These are phyloP conservation scores for Sepiola atlantica DNA, from an alignment of 2,888 invertebrate genomes.

Conservation along the genomic window DNA sequence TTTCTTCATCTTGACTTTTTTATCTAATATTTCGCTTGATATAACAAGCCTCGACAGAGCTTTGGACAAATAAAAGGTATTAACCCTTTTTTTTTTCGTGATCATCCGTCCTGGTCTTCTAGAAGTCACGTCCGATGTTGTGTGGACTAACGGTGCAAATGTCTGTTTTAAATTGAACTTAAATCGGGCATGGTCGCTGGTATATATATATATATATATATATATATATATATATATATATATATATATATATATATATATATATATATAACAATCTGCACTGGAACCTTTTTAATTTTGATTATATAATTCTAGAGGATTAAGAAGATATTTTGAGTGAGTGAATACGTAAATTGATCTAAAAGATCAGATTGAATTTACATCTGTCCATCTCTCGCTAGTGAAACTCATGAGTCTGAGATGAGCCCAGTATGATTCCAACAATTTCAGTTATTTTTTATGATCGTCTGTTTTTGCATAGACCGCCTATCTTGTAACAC, in stretches of 20 bases:
- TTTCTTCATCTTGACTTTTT: too few relatives aligned
- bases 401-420: too few relatives aligned
- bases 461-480: neutral
- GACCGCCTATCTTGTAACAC: neutral
- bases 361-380: neutral
- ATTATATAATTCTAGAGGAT: neutral
- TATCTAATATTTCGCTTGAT: too few relatives aligned
- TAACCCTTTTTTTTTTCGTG: too few relatives aligned
- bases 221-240: neutral
- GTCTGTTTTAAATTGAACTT: too few relatives aligned
- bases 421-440: neutral
- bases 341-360: neutral
- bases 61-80: too few relatives aligned
- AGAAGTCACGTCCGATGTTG: too few relatives aligned
- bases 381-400: neutral
- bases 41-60: too few relatives aligned
- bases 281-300: neutral
- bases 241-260: neutral
- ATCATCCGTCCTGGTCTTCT: too few relatives aligned
- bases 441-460: neutral
- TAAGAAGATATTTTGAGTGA: neutral
- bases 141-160: too few relatives aligned
- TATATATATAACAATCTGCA: neutral
- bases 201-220: neutral
- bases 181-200: too few relatives aligned